Percentiles rank a stretch among this genome's conserved stretches.
phyloP scores from a whole-genome alignment of 1,140 invertebrate species.

The Ostrea edulis region DNA sequence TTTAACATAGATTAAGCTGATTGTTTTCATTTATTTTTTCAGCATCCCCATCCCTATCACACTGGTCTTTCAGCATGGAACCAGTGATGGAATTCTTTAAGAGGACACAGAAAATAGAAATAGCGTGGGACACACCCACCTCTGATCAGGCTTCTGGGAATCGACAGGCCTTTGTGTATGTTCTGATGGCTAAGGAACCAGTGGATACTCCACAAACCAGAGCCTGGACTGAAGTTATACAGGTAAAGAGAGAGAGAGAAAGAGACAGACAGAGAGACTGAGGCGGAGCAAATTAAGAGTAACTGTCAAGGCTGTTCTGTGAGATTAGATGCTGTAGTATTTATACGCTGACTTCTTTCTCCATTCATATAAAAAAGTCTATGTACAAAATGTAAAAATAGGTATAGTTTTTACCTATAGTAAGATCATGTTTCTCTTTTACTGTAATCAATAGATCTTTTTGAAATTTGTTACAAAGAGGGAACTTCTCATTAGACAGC shows the following conservation, averaged over 20 bases:
- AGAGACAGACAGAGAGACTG: not conserved
- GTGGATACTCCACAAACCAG: not conserved
- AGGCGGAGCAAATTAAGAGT: not conserved
- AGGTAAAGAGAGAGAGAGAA: slow-evolving; percentile 30
- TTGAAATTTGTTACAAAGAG: too few relatives aligned
- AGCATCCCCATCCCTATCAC: not conserved
- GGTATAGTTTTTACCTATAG: too few relatives aligned
- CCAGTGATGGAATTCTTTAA: not conserved
- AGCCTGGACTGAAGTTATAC: not conserved
- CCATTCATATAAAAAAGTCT: too few relatives aligned
- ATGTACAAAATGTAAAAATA: too few relatives aligned
- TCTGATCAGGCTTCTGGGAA: not conserved
- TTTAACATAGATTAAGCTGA: not conserved
- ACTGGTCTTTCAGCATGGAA: not conserved
- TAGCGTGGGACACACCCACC: not conserved
- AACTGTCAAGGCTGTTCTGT: not conserved
- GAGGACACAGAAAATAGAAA: slow-evolving; percentile 36
- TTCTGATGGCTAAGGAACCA: slow-evolving; percentile 22
- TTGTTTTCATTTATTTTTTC: not conserved
- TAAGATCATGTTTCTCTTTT: too few relatives aligned
- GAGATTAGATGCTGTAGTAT: too few relatives aligned
- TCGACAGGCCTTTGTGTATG: slow-evolving; percentile 22
- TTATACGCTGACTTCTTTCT: too few relatives aligned
- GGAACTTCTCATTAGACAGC: too few relatives aligned
- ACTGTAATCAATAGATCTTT: too few relatives aligned